These are phyloP conservation scores for Rhopilema esculentum DNA, from an alignment of 30 jellyfish, hydroid and myxozoan genomes.

Conservation along the genomic window DNA sequence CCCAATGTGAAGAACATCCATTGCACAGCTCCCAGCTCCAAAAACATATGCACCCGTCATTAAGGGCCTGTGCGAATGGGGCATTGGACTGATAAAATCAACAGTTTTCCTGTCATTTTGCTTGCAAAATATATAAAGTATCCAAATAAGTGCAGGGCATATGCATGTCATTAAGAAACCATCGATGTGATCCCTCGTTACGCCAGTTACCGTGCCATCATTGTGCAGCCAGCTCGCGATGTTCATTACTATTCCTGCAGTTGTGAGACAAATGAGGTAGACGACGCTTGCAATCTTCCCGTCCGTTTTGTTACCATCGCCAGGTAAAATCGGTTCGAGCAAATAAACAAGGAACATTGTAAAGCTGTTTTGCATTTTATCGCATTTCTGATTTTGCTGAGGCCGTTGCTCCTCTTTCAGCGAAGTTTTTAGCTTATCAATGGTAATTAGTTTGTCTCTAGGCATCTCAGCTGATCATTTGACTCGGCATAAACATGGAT, in stretches of 20 bases:
- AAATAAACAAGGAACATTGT: slow-evolving; percentile 70
- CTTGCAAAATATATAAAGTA: slow-evolving; percentile 86
- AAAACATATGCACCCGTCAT: slow-evolving; percentile 98
- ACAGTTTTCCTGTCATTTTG: slow-evolving; percentile 95
- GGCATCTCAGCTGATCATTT: slow-evolving; percentile 69
- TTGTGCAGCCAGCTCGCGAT: slow-evolving; percentile 90
- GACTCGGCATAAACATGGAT: slow-evolving; percentile 52
- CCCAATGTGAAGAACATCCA: slow-evolving; percentile 90
- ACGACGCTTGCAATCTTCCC: slow-evolving; percentile 97
- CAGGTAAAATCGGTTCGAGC: slow-evolving; percentile 94
- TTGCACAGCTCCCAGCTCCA: slow-evolving; percentile 97
- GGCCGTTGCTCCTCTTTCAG: slow-evolving; percentile 39
- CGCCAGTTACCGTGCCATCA: slow-evolving; percentile 83
- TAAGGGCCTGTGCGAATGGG: slow-evolving; percentile 92
- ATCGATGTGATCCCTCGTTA: slow-evolving; percentile 94
- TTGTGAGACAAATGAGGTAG: slow-evolving; percentile 87
- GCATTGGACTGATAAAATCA: slow-evolving; percentile 92
- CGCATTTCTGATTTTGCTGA: slow-evolving; percentile 30
- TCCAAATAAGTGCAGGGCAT: slow-evolving; percentile 94
- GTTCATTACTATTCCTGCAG: slow-evolving; percentile 98
- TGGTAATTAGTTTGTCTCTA: slow-evolving; percentile 62
- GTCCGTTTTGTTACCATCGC: slow-evolving; percentile 93
- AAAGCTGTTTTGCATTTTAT: slow-evolving; percentile 33
- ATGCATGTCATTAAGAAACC: slow-evolving; percentile 97
- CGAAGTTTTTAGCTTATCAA: slow-evolving; percentile 65